Conservation (phyloP, 2,113 vertebrate species). For the Sander lucioperca region DNA sequence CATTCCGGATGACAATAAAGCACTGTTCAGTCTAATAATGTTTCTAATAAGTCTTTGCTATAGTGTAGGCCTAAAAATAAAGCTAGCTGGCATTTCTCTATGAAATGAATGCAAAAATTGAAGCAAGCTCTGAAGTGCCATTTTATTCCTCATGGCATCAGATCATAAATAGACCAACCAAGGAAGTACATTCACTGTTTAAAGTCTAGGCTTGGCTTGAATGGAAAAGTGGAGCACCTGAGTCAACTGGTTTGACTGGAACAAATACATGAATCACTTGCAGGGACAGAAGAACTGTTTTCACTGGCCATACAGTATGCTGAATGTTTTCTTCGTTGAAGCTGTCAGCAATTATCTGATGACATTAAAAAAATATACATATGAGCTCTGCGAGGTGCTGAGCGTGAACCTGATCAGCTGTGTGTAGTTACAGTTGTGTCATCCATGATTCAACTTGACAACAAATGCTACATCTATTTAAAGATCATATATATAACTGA, state of each 20-base stretch:
- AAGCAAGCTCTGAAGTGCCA: constrained; percentile 16
- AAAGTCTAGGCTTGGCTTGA: constrained; percentile 36
- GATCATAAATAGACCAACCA: constrained; percentile 16
- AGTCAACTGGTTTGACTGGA: constrained; percentile 68
- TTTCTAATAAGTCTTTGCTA: constrained; percentile 43
- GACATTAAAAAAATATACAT: constrained; percentile 30
- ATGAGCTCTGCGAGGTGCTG: constrained; percentile 20
- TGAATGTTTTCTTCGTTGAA: constrained; percentile 35
- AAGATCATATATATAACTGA: constrained; percentile 59
- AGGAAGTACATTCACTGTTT: constrained; percentile 64
- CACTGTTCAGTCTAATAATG: constrained; percentile 40
- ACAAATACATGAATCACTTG: constrained; percentile 36
- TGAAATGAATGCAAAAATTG: constrained; percentile 39
- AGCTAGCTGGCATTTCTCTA: constrained; percentile 24
- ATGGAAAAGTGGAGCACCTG: constrained; percentile 73
- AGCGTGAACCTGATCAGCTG: constrained; percentile 44
- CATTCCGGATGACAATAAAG: constrained; percentile 57
- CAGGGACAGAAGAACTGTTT: constrained; percentile 37
- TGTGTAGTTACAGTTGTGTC: constrained; percentile 33
- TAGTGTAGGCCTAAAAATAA: constrained; percentile 39
- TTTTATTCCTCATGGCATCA: constrained; percentile 27
- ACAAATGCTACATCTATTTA: constrained; percentile 76
- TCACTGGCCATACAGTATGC: constrained; percentile 37
- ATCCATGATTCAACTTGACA: constrained; percentile 55
- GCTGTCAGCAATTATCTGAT: constrained; percentile 41